Percentiles rank a stretch among this genome's conserved stretches.
Evolutionary conservation across 2,888 invertebrate species (phyloP).

Genomic region (Pterostichus madidus): DNA sequence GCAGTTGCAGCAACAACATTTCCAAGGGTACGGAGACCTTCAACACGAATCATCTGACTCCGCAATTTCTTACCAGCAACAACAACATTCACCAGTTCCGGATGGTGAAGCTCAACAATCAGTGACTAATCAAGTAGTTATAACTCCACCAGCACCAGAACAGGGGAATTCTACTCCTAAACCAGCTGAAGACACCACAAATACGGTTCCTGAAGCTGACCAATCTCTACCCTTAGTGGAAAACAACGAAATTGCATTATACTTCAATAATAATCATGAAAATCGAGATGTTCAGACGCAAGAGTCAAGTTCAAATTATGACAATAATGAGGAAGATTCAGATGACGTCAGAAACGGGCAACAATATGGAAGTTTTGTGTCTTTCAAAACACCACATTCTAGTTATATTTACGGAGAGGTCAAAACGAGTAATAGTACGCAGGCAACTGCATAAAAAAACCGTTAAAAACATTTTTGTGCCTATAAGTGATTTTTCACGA

Average conservation of each 20-base stretch:
- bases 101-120: slow-evolving; percentile 78
- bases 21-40: slow-evolving; percentile 67
- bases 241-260: slow-evolving; percentile 82
- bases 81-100: slow-evolving; percentile 73
- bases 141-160: slow-evolving; percentile 74
- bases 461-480: slow-evolving; percentile 58
- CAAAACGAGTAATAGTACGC: slow-evolving; percentile 52
- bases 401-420: slow-evolving; percentile 71
- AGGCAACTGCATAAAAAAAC: slow-evolving; percentile 35
- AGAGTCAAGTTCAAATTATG: slow-evolving; percentile 63
- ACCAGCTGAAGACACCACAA: slow-evolving; percentile 64
- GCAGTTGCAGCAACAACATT: slow-evolving; percentile 54
- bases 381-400: slow-evolving; percentile 71
- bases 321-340: slow-evolving; percentile 48
- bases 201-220: slow-evolving; percentile 69
- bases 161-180: slow-evolving; percentile 62
- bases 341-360: slow-evolving; percentile 71
- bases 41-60: slow-evolving; percentile 64
- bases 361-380: slow-evolving; percentile 73
- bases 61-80: slow-evolving; percentile 67
- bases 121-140: slow-evolving; percentile 76
- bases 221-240: slow-evolving; percentile 77
- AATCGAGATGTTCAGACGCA: slow-evolving; percentile 67
- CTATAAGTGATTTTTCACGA: slow-evolving; percentile 61
- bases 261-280: slow-evolving; percentile 75